phyloP scores from a whole-genome alignment of 2,888 invertebrate genomes.

The Leptopilina myrica region DNA sequence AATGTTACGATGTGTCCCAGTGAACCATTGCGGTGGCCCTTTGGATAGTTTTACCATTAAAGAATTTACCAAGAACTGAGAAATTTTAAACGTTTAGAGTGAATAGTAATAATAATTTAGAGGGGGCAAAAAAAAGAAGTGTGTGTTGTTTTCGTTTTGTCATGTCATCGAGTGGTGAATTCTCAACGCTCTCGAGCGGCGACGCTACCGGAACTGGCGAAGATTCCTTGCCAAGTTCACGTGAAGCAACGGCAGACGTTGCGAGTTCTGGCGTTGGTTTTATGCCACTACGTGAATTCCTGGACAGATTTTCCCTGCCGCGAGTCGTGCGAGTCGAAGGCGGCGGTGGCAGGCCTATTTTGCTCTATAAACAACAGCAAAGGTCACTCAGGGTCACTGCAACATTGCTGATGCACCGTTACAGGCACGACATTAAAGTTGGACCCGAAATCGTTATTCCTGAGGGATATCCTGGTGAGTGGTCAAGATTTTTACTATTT shows the following conservation, averaged over 20 bases:
- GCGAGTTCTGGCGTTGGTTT: constrained; percentile 69
- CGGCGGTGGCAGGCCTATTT: constrained; percentile 76
- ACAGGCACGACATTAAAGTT: constrained; percentile 77
- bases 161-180: constrained; percentile 74
- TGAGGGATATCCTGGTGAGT: constrained; percentile 77
- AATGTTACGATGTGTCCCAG: constrained; percentile 35
- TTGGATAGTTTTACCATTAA: not conserved
- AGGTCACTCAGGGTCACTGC: constrained; percentile 70
- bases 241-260: constrained; percentile 73
- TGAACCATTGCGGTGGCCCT: constrained; percentile 32
- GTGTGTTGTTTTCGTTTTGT: constrained; percentile 27
- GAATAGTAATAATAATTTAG: not conserved
- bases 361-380: constrained; percentile 72
- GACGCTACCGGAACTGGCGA: constrained; percentile 64
- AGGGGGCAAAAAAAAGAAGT: constrained; percentile 12
- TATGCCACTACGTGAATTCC: constrained; percentile 74
- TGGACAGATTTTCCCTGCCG: constrained; percentile 76
- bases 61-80: constrained; percentile 25
- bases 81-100: constrained; percentile 8
- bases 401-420: constrained; percentile 76
- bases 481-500: too few species aligned
- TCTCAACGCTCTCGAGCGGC: constrained; percentile 73
- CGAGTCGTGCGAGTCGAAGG: constrained; percentile 75
- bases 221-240: constrained; percentile 70
- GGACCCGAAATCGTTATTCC: constrained; percentile 78